phyloP scores from a whole-genome alignment of 2,797 vertebrate species.

The Hephaestus fuliginosus region DNA sequence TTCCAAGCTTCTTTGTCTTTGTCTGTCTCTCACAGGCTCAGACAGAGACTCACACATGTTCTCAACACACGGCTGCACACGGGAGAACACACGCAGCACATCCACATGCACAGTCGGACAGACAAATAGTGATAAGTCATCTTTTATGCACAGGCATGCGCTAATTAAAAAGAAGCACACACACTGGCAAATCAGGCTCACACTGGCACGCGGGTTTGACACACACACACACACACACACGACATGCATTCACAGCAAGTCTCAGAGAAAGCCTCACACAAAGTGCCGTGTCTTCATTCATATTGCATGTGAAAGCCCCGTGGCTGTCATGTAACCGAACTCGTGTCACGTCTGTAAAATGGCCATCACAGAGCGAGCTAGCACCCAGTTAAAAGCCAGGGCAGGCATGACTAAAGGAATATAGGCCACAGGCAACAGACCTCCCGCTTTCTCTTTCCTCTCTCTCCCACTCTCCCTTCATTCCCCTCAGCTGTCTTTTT shows the following conservation, averaged over 20 bases:
- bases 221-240: constrained; percentile 30
- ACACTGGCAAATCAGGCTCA: constrained; percentile 33
- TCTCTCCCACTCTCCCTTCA: constrained; percentile 11
- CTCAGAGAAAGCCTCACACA: constrained; percentile 31
- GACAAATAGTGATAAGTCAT: constrained; percentile 44
- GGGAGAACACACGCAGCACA: constrained; percentile 17
- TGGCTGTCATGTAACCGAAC: constrained; percentile 73
- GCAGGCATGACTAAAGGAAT: constrained; percentile 75
- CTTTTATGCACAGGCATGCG: constrained; percentile 59
- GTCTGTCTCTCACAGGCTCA: constrained; percentile 44
- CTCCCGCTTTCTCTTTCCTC: constrained; percentile 44
- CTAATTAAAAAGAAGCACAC: constrained; percentile 66
- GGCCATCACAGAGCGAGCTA: constrained; percentile 61
- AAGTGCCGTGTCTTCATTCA: constrained; percentile 69
- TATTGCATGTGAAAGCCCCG: constrained; percentile 70
- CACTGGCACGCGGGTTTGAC: neutral
- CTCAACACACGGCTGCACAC: constrained; percentile 49
- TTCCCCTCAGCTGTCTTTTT: constrained; percentile 25
- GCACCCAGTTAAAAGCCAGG: constrained; percentile 66
- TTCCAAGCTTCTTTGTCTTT: constrained; percentile 74
- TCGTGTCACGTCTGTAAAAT: constrained; percentile 75
- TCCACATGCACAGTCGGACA: constrained; percentile 48
- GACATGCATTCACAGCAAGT: constrained; percentile 41
- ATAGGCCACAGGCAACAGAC: constrained; percentile 72
- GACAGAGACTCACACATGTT: constrained; percentile 28